phyloP scores from a whole-genome alignment of 2,888 invertebrate species.

The Artemia sinica region DNA sequence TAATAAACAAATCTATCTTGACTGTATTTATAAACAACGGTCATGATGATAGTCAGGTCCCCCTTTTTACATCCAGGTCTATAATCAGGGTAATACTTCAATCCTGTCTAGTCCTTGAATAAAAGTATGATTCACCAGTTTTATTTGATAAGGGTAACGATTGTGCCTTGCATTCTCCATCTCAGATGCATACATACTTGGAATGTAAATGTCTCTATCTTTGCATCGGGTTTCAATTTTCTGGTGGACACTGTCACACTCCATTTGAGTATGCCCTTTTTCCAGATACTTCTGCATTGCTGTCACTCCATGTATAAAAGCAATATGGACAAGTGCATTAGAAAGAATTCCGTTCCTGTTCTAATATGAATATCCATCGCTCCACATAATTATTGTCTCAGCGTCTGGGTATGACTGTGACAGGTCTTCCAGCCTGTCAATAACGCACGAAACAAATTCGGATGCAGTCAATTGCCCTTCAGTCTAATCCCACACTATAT shows the following conservation, averaged over 20 bases:
- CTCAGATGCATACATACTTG: background rate
- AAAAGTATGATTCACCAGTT: background rate
- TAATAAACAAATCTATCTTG: too few species aligned
- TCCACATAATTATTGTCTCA: background rate
- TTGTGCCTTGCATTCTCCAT: background rate
- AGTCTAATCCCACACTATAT: too few species aligned
- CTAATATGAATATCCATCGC: background rate
- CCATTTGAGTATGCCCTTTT: too few species aligned
- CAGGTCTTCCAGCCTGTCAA: background rate
- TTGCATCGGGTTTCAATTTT: too few species aligned
- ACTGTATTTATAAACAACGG: too few species aligned
- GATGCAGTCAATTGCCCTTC: slow-evolving; percentile 8
- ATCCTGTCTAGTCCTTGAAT: background rate
- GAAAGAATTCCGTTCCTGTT: too few species aligned
- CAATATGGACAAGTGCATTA: too few species aligned
- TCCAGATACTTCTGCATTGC: too few species aligned
- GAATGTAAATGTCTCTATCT: too few species aligned
- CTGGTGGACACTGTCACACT: too few species aligned
- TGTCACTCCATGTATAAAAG: too few species aligned
- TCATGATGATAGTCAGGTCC: background rate
- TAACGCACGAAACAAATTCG: background rate
- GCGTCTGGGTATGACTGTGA: background rate
- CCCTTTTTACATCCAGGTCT: slow-evolving; percentile 6
- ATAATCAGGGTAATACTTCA: slow-evolving; percentile 3
- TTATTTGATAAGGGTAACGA: background rate